Evolutionary conservation across 2,113 vertebrate genomes (phyloP).

Genomic region (Smithornis capensis): DNA sequence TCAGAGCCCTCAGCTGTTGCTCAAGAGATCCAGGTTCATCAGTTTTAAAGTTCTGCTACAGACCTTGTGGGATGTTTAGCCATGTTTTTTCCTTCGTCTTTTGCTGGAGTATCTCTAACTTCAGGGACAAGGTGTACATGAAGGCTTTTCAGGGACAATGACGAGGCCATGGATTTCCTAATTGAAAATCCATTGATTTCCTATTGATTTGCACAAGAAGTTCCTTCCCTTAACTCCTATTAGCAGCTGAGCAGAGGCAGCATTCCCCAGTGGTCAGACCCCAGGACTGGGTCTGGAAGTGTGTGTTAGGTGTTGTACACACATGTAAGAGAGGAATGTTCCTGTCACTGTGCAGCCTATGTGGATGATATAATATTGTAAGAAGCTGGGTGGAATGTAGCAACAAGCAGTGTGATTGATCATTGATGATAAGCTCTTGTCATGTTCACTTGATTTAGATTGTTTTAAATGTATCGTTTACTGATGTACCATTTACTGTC

Average conservation of each 20-base stretch:
- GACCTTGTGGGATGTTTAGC: not conserved
- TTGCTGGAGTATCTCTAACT: not conserved
- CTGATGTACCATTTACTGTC: not conserved
- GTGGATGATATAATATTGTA: conserved; percentile 51
- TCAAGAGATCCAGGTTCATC: not conserved
- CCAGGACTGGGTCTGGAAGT: not conserved
- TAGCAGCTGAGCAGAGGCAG: not conserved
- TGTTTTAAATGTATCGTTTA: conserved; percentile 63
- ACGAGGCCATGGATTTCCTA: not conserved
- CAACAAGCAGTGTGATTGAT: conserved; percentile 56
- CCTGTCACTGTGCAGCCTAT: not conserved
- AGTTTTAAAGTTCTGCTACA: not conserved
- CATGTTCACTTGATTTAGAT: conserved; percentile 63
- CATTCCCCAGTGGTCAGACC: not conserved
- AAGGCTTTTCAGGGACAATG: not conserved
- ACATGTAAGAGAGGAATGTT: not conserved
- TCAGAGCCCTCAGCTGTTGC: not conserved
- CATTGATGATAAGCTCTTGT: conserved; percentile 61
- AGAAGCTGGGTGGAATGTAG: conserved; percentile 52
- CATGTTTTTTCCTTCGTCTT: not conserved
- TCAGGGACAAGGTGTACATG: not conserved
- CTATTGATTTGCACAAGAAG: not conserved
- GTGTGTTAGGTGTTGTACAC: not conserved
- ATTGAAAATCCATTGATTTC: too few species aligned
- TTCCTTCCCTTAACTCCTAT: not conserved